Evolutionary conservation across 2,797 vertebrate species (phyloP), one percentile per base, ranked within the genome.

Genomic region (Pogonophryne albipinna): DNA sequence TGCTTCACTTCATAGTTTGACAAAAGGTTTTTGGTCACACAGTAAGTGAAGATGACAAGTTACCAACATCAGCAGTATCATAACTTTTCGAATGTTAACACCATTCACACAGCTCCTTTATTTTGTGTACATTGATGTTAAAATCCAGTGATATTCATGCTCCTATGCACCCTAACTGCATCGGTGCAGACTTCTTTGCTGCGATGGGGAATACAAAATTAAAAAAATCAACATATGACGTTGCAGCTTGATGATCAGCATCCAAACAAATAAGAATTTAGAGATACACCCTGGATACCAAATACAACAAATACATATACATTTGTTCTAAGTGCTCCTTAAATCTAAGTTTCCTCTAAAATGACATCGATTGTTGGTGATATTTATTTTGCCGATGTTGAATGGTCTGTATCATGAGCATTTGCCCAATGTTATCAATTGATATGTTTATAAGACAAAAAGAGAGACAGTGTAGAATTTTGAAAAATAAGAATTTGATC

Each of bases 221-320:
- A 46, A n/a, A n/a, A 3, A 19, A 42, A 60, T 44, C 15, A 45
- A 46, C n/a, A 60, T n/a, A 55, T 62, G 19, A 41, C 19, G 3
- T 66, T 34, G 14, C 13, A 57, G 19, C 19, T 44, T 19, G 11
- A 44, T 50, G 20, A 58, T 20, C 72, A 55, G 15, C 27, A 61
- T 49, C 19, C 44, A 57, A 38, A 72, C n/a, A 50, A 56, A 63
- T 42, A 31, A 73, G 27, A 47, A 63, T 62, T 60, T 15, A 19
- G 55, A n/a, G 34, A 16, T 46, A 27, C 27, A 27, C 27, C 27
- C 27, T 27, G 9, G 45, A 46, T 20, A 44, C 47, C 55, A 71
- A 62, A 20, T 1, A 55, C 34, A 6, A 47, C 27, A 13, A 41
- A 56, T 1, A 47, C 4, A 23, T 27, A 19, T n/a, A 3, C 2